Conservation (phyloP, 2,113 vertebrate species). For the Pitta sordida region DNA sequence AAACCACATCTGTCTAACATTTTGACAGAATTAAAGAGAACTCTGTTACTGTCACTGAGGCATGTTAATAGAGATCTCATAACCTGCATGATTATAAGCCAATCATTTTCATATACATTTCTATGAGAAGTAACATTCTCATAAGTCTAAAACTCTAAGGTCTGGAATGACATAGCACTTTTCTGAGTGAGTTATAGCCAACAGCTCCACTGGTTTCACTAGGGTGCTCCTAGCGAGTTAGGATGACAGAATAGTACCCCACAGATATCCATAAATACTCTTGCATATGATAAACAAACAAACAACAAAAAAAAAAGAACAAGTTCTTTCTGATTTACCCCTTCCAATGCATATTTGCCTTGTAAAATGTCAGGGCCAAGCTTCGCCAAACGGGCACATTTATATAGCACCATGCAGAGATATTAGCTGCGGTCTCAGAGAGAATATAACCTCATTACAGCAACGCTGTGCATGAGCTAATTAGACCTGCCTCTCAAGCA, state of each 20-base stretch:
- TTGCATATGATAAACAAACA: neutral
- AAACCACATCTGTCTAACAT: slow-evolving; percentile 14
- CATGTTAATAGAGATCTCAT: neutral
- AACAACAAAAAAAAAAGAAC: accelerated
- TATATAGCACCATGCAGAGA: slow-evolving; percentile 27
- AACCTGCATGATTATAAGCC: neutral
- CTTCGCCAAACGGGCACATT: neutral
- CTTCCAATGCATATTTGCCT: neutral
- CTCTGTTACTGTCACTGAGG: neutral
- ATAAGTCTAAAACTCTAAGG: neutral
- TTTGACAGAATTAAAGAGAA: slow-evolving; percentile 18
- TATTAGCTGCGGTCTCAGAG: slow-evolving; percentile 46
- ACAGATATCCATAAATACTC: neutral
- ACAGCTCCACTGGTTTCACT: neutral
- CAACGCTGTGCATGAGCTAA: slow-evolving; percentile 43
- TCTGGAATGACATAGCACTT: neutral
- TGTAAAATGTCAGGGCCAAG: neutral
- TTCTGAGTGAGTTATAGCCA: neutral
- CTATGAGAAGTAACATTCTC: neutral
- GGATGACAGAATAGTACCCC: neutral
- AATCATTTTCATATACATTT: neutral
- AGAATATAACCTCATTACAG: slow-evolving; percentile 56
- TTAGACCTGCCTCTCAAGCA: slow-evolving; percentile 58
- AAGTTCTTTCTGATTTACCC: neutral
- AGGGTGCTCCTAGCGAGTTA: neutral